phyloP scores from a whole-genome alignment of 1,140 invertebrate genomes.

The Physella acuta region DNA sequence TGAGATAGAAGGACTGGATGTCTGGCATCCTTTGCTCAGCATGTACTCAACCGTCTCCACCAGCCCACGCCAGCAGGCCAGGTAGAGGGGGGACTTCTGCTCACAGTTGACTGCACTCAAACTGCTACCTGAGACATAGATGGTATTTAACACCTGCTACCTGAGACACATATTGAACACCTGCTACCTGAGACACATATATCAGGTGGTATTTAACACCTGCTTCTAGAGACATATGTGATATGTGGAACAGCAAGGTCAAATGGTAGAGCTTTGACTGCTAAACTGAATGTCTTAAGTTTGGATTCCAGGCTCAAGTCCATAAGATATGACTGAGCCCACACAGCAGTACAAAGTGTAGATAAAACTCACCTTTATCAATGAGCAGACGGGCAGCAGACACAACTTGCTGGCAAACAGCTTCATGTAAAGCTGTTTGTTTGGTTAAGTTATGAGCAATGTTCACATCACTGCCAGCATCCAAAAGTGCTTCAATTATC shows the following conservation, averaged over 20 bases:
- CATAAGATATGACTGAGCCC: too few relatives aligned
- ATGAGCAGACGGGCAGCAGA: slow-evolving; percentile 48
- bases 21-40: slow-evolving; percentile 35
- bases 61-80: slow-evolving; percentile 51
- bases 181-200: too few relatives aligned
- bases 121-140: slow-evolving; percentile 55
- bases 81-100: slow-evolving; percentile 45
- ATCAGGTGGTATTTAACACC: too few relatives aligned
- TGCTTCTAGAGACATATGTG: too few relatives aligned
- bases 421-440: slow-evolving; percentile 44
- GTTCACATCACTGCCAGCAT: slow-evolving; percentile 48
- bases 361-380: slow-evolving; percentile 44
- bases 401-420: slow-evolving; percentile 44
- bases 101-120: slow-evolving; percentile 42
- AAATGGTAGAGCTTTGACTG: too few relatives aligned
- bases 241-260: too few relatives aligned
- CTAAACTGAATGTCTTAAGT: too few relatives aligned
- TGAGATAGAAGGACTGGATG: slow-evolving; percentile 26
- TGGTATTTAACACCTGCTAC: too few relatives aligned
- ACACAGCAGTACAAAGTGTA: too few relatives aligned
- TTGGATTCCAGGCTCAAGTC: too few relatives aligned
- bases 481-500: slow-evolving; percentile 48
- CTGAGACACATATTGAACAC: too few relatives aligned
- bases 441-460: slow-evolving; percentile 35
- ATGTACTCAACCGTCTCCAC: slow-evolving; percentile 42